phyloP scores from a whole-genome alignment of 2,888 invertebrate species.

The Nemurella pictetii region DNA sequence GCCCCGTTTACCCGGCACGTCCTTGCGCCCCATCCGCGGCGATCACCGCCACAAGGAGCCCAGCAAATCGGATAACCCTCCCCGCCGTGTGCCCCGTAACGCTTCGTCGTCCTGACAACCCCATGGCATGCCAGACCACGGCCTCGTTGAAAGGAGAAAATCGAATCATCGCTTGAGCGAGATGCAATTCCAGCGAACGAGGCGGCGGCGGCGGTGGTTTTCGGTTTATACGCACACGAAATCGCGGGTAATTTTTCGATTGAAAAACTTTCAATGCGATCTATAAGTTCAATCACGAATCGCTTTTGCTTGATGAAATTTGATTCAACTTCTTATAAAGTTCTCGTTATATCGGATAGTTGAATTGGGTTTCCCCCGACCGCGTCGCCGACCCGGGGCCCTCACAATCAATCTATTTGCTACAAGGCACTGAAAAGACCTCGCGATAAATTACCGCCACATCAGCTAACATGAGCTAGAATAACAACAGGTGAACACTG shows the following conservation, averaged over 20 bases:
- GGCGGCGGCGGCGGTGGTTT: not conserved
- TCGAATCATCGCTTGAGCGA: not conserved
- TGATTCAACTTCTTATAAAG: conserved; percentile 4
- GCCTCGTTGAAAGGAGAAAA: not conserved
- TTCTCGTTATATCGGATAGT: not conserved
- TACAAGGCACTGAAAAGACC: not conserved
- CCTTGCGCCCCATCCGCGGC: no score
- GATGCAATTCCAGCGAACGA: not conserved
- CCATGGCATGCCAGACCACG: no score
- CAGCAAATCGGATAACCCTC: no score
- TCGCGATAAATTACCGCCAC: not conserved
- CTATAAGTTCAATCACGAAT: not conserved
- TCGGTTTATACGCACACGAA: not conserved
- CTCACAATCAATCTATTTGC: conserved; percentile 8
- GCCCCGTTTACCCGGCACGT: not conserved
- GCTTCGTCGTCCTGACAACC: no score
- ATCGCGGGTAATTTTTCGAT: not conserved
- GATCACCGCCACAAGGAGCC: no score
- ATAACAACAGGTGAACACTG: not conserved
- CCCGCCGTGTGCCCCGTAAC: no score
- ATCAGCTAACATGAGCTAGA: not conserved
- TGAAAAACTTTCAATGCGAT: conserved; percentile 7
- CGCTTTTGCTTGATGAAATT: conserved; percentile 16
- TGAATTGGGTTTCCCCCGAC: not conserved
- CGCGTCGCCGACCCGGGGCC: no score